Conservation (phyloP, 1,140 invertebrate species). For the Nasonia longicornis region DNA sequence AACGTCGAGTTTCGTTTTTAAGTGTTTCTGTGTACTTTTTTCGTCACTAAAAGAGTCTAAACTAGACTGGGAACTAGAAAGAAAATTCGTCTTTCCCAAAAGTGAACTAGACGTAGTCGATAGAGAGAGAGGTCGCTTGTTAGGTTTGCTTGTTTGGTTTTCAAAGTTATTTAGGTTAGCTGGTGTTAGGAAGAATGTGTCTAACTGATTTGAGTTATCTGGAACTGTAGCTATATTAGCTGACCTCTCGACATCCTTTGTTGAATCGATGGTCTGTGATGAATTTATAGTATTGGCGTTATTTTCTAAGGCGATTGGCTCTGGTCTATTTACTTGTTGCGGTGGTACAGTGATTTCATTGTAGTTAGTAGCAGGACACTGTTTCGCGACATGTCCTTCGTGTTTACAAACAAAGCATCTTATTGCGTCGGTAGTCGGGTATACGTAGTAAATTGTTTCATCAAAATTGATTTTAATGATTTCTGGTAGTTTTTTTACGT, state of each 20-base stretch:
- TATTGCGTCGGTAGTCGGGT: slow-evolving; percentile 12
- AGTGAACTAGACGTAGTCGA: too few species aligned
- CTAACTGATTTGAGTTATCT: neutral
- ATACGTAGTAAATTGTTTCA: neutral
- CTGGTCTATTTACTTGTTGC: neutral
- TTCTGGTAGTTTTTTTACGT: slow-evolving; percentile 33
- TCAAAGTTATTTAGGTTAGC: neutral
- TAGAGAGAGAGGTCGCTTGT: too few species aligned
- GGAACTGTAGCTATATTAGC: neutral
- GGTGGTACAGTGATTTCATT: neutral
- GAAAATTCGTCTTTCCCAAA: too few species aligned
- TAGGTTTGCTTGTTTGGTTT: neutral
- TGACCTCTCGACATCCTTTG: neutral
- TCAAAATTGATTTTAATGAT: slow-evolving; percentile 1
- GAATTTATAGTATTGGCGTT: neutral
- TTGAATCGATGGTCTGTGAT: neutral
- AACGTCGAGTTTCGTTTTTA: neutral
- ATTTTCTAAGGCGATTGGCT: neutral
- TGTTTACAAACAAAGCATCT: slow-evolving; percentile 38
- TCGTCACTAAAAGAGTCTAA: neutral
- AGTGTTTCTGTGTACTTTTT: too few species aligned
- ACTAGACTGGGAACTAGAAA: neutral
- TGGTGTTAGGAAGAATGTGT: neutral
- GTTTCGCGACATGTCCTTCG: slow-evolving; percentile 26
- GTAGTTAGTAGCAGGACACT: neutral